phyloP scores from a whole-genome alignment of 1,140 invertebrate species.

The Antheraea pernyi region DNA sequence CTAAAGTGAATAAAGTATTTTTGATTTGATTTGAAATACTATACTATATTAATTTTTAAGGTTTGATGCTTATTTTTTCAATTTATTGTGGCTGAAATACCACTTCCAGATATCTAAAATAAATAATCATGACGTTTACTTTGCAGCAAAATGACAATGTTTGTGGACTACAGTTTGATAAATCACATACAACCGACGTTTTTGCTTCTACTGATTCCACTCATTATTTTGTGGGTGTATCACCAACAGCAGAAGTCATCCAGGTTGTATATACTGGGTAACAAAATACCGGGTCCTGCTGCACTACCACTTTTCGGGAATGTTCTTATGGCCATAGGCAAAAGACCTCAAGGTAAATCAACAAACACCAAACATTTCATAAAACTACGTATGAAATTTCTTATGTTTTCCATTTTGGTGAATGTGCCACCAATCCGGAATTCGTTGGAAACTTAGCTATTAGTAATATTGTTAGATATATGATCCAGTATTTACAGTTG shows the following conservation, averaged over 20 bases:
- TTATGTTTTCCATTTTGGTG: too few relatives aligned
- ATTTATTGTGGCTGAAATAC: too few relatives aligned
- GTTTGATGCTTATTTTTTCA: too few relatives aligned
- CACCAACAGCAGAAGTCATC: conserved; percentile 60
- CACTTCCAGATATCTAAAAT: too few relatives aligned
- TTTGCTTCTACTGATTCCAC: conserved; percentile 47
- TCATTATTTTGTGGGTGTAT: conserved; percentile 48
- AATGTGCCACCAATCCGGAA: too few relatives aligned
- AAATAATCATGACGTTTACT: background rate
- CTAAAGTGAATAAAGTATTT: too few relatives aligned
- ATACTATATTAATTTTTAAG: too few relatives aligned
- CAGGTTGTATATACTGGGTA: conserved; percentile 60
- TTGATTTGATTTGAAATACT: too few relatives aligned
- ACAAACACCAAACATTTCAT: background rate
- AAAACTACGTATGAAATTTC: too few relatives aligned
- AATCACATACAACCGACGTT: conserved; percentile 40
- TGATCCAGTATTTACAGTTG: too few relatives aligned
- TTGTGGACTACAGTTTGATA: conserved; percentile 37
- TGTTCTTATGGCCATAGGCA: conserved; percentile 73
- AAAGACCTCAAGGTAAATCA: conserved; percentile 75
- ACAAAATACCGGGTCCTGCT: conserved; percentile 75
- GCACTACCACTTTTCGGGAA: conserved; percentile 82
- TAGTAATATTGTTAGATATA: too few relatives aligned
- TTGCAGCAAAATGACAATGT: conserved; percentile 43
- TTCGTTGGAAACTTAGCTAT: too few relatives aligned